Percentiles rank a stretch among this genome's conserved stretches.
These are phyloP conservation scores for Xiphophorus maculatus DNA, from an alignment of 2,113 vertebrate genomes.

Conservation along the genomic window DNA sequence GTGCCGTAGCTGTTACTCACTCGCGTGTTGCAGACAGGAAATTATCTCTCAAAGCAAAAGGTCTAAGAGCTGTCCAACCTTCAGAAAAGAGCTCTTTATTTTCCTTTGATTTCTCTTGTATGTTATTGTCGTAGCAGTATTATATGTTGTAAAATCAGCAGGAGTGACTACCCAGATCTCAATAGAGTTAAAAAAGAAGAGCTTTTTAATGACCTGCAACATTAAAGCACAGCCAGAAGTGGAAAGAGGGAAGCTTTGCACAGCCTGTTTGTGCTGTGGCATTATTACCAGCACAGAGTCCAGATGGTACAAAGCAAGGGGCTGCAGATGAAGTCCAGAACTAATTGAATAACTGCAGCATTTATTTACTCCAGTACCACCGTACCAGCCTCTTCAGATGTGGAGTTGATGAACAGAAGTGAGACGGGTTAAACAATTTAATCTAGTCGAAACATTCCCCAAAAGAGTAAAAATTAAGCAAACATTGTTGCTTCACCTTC, in stretches of 20 bases:
- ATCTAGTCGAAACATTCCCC: no score
- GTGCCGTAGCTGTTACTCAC: not conserved
- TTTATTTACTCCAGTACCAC: not conserved
- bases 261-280: constrained; percentile 8
- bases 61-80: not conserved
- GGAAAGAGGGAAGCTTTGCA: not conserved
- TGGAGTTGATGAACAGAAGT: not conserved
- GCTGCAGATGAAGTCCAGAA: constrained; percentile 6
- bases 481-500: no score
- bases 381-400: not conserved
- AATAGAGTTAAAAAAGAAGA: not conserved
- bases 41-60: not conserved
- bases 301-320: constrained; percentile 15
- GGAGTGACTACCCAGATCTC: constrained; percentile 1
- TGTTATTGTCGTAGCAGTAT: constrained; percentile 1
- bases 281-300: not conserved
- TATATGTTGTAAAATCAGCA: not conserved
- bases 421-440: no score
- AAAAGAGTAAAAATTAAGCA: no score
- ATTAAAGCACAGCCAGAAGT: constrained; percentile 4
- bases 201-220: not conserved
- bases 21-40: not conserved
- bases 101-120: not conserved
- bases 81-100: not conserved
- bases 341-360: constrained; percentile 14